Evolutionary conservation across 1,140 invertebrate genomes (phyloP), one percentile per base, ranked within the genome.

Genomic region (Drosophila murphyi): DNA sequence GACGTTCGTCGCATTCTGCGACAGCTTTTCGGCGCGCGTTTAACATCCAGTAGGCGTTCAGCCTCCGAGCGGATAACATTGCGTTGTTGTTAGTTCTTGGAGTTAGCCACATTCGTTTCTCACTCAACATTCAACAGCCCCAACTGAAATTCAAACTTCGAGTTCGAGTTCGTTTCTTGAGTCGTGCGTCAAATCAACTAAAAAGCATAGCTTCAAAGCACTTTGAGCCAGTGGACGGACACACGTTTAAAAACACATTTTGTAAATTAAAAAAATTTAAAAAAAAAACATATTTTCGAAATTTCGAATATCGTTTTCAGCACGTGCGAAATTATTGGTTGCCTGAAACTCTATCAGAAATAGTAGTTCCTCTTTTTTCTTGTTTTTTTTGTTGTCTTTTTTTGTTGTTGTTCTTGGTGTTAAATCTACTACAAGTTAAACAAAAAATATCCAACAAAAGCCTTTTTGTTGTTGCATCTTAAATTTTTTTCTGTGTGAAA

Each of bases 1-100:
- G 56, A 41, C 67, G 59, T 45, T 68, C 72, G 31, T 56, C 69
- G 78, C 81, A 79, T 73, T 89, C 80, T 81, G 82, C 83, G 80
- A 78, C 72, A 85, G 78, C 78, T 89, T 67, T 88, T 82, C 82
- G 74, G 79, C 76, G 80, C 83, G 77, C 79, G 71, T 75, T 87
- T 76, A 69, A 75, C 76, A 70, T 91, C 90, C 85, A 92, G 90
- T 92, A 92, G 90, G 90, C 90, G 88, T 91, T 91, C 88, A 92
- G 90, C 90, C 90, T 92, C 90, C 90, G 90, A 92, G 90, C 90
- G 90, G 90, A 92, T 92, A 92, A 92, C 90, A 92, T 82, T 86
- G 78, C 86, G 90, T 90, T 90, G 83, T 92, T 91, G 80, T 90
- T 90, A 83, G 69, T 85, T 86, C 78, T 91, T 83, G 82, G 80